phyloP scores from a whole-genome alignment of 2,888 invertebrate species.

The Aplocera efformata region DNA sequence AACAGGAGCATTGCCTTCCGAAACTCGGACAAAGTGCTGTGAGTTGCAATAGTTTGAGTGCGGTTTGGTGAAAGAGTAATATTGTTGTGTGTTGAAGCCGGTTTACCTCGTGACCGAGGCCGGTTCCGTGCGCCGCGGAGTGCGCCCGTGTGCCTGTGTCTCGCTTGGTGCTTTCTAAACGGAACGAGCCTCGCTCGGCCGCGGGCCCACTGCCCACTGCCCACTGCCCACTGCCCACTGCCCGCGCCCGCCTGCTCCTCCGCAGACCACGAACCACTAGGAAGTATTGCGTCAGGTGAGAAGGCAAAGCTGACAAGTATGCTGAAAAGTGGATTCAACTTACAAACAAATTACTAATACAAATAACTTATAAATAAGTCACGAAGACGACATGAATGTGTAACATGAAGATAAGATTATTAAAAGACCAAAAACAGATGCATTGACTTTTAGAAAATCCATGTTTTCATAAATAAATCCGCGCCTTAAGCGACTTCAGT shows the following conservation, averaged over 20 bases:
- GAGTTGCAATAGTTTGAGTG: slow-evolving; percentile 30
- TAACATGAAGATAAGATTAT: too few relatives aligned
- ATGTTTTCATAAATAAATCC: too few relatives aligned
- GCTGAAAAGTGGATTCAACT: too few relatives aligned
- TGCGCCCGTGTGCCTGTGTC: slow-evolving; percentile 36
- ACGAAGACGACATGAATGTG: too few relatives aligned
- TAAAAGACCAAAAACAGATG: too few relatives aligned
- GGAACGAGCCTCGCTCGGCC: slow-evolving; percentile 48
- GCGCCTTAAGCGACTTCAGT: too few relatives aligned
- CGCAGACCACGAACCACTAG: slow-evolving; percentile 33
- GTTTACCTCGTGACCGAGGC: slow-evolving; percentile 53
- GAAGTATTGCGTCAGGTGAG: slow-evolving; percentile 48
- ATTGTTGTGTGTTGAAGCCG: slow-evolving; percentile 48
- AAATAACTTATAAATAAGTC: too few relatives aligned
- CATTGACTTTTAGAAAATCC: too few relatives aligned
- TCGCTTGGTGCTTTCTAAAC: slow-evolving; percentile 54
- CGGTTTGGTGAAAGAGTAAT: slow-evolving; percentile 32
- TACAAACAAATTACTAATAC: too few relatives aligned
- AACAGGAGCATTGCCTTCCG: slow-evolving; percentile 33
- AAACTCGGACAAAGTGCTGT: slow-evolving; percentile 35
- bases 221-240: slow-evolving; percentile 17
- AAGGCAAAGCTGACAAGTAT: too few relatives aligned
- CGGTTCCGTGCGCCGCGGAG: slow-evolving; percentile 44
- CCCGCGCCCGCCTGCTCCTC: slow-evolving; percentile 19
- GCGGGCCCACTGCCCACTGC: slow-evolving; percentile 34